Evolutionary conservation across 2,113 vertebrate species (phyloP), one percentile per base, ranked within the genome.

Genomic region (Notechis scutatus): DNA sequence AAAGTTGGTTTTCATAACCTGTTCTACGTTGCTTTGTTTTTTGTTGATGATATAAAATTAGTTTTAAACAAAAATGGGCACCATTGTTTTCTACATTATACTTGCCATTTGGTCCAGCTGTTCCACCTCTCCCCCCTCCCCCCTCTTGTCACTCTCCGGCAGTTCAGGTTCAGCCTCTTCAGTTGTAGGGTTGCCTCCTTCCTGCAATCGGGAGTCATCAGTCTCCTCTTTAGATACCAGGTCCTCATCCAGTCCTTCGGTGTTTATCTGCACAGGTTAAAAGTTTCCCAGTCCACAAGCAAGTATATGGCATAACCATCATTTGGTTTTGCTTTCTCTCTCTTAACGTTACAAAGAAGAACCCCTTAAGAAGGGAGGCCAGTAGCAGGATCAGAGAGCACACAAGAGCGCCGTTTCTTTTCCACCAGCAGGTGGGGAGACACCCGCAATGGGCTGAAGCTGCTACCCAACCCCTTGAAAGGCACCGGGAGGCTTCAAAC

Each of bases 181-280:
- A 21, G 0, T 90, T 89, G 91, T 92, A 52, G 61, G 64, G 1
- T 85, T 87, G 9, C 92, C 94, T 57, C 5, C 88, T 91, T 95
- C 42, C 2, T 93, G 5, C 4, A 96, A 94, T 42, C 96, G 95
- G 12, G 94, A 21, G 3, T 90, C 96, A 1, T 6, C n/a, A 23
- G 2, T 89, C 56, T 97, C 97, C 90, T 98, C 98, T 21, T 96
- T 96, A 0, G 95, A 90, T 0, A 1, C 93, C 0, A 2, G 24
- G 92, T 97, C 96, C n/a, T 96, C 96, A 88, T 97, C 97, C 0
- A 21, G 87, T 50, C 96, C 96, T 93, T 97, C 96, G 0, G 90
- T 93, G 0, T 93, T 95, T 92, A 97, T 97, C 97, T 97, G 91
- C 0, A 1, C 90, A 85, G 24, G 94, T 3, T 94, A 86, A 93